Conservation (phyloP, 53 echinoderm and acorn worm genomes). For the Apostichopus leukothele region DNA sequence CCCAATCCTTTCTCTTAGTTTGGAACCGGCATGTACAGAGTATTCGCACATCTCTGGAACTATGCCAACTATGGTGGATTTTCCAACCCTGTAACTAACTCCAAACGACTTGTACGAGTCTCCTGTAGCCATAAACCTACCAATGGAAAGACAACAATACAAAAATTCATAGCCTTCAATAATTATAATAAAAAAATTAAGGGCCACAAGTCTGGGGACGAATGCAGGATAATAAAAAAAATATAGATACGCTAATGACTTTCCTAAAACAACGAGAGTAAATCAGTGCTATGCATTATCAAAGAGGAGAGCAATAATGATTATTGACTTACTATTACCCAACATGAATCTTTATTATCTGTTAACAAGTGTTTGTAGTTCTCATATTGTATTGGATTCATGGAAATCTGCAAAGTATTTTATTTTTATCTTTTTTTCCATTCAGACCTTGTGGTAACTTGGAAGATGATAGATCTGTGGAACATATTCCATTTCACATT, state of each 20-base stretch:
- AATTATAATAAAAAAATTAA: conserved; percentile 36
- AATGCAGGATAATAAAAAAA: conserved; percentile 28
- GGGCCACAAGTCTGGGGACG: conserved; percentile 24
- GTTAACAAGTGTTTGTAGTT: not conserved
- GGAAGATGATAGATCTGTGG: not conserved
- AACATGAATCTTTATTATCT: not conserved
- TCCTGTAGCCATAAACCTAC: conserved; percentile 47
- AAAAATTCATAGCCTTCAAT: conserved; percentile 27
- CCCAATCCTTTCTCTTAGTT: conserved; percentile 21
- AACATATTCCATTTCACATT: not conserved
- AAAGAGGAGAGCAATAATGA: not conserved
- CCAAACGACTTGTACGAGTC: conserved; percentile 42
- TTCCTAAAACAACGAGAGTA: not conserved
- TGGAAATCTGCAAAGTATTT: too few relatives aligned
- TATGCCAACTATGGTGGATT: conserved; percentile 47
- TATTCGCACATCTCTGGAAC: conserved; percentile 40
- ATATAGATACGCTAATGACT: conserved; percentile 50
- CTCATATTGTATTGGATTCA: not conserved
- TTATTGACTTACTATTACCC: too few relatives aligned
- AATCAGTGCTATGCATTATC: not conserved
- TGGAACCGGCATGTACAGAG: conserved; percentile 50
- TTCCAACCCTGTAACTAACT: conserved; percentile 46
- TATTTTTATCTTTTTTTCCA: not conserved
- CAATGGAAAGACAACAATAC: not conserved
- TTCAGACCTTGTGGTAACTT: not conserved